Evolutionary conservation across 2,113 vertebrate species (phyloP), one percentile per base, ranked within the genome.

Genomic region (Chloroceryle aenea): DNA sequence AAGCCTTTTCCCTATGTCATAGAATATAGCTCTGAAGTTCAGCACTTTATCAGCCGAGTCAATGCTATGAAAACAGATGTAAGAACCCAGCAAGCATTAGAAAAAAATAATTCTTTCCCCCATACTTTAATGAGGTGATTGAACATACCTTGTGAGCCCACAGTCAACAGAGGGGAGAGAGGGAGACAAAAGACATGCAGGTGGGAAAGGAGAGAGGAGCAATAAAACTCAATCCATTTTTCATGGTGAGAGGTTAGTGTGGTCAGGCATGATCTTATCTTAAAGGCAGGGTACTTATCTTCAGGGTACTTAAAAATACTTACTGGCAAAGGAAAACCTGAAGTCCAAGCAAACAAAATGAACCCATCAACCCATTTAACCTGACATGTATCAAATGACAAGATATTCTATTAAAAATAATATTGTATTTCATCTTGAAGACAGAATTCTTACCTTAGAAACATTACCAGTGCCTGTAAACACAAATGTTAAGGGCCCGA

Each of bases 401-500:
- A 78, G 7, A 89, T 69, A n/a, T 89, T 78, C 27, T 58, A 79
- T 12, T n/a, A 75, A 72, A 62, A 87, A 74, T 52, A 75, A 82
- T 14, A 47, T 0, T 85, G 21, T 7, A 48, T 50, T 95, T 63
- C 5, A 58, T 27, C 27, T 47, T 71, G 69, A 45, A 36, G 25
- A 47, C 34, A 74, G 38, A 79, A 30, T 72, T 86, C 89, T 90
- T 98, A 99, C 99, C 98, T 99, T 99, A 47, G 99, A 99, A 81
- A 99, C 99, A 56, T 99, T 99, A 77, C 99, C 99, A 62, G 99
- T 99, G 76, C 99, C 99, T 34, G 99, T 99, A 97, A 99, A 99
- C 68, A 99, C 99, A 96, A 99, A 99, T 1, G 99, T 99, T 93
- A 99, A 97, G 4, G 99, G 99, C 21, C 99, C 99, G 75, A 99